Evolutionary conservation across 2,113 vertebrate species (phyloP).

Genomic region (Sprattus sprattus): DNA sequence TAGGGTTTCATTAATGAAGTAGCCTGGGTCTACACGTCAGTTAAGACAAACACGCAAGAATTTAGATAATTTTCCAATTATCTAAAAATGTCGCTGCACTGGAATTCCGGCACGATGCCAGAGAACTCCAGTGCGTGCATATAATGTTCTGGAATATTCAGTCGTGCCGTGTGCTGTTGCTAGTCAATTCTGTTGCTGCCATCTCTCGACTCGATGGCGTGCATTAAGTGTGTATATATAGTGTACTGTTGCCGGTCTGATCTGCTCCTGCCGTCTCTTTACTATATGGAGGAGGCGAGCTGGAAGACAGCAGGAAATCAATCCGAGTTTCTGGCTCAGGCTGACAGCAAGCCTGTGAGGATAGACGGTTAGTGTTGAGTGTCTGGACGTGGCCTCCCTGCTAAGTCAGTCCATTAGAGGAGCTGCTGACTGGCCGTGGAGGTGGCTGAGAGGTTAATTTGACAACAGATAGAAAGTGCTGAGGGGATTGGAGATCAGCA

Average conservation of each 20-base stretch:
- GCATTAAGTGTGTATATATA: background rate
- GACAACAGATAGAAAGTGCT: slow-evolving; percentile 1
- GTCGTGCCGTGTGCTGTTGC: background rate
- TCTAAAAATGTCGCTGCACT: no score
- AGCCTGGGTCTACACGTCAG: no score
- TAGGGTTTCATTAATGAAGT: no score
- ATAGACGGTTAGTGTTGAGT: background rate
- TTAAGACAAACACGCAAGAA: no score
- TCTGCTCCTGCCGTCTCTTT: background rate
- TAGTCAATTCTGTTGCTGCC: no score
- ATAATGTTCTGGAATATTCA: no score
- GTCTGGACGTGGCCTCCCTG: background rate
- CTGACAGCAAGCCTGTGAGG: background rate
- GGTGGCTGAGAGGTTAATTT: background rate
- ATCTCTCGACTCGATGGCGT: background rate
- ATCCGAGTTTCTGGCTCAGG: background rate
- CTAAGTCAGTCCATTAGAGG: background rate
- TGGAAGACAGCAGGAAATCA: background rate
- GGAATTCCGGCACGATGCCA: no score
- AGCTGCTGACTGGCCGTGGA: background rate
- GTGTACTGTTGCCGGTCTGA: no score
- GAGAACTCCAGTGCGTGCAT: no score
- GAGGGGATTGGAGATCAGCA: slow-evolving; percentile 13
- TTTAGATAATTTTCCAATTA: no score
- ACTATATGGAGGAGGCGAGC: background rate